These are phyloP conservation scores for Elegia similella DNA, from an alignment of 2,888 invertebrate genomes.

Conservation along the genomic window DNA sequence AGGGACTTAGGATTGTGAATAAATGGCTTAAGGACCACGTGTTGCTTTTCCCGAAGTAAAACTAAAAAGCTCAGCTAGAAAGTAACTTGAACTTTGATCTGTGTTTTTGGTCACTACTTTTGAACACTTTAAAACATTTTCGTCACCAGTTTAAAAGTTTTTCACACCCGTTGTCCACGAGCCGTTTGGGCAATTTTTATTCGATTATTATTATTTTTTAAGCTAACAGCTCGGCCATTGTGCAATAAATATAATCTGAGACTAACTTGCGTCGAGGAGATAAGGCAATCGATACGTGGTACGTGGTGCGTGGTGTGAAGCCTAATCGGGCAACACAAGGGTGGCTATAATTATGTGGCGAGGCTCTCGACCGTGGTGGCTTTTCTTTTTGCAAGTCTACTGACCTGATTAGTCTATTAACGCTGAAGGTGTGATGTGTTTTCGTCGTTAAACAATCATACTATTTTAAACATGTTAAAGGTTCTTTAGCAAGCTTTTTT, in stretches of 20 bases:
- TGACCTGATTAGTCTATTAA: constrained; percentile 37
- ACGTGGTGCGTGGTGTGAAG: constrained; percentile 40
- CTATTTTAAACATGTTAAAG: neutral
- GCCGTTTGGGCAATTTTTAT: neutral
- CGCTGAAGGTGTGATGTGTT: neutral
- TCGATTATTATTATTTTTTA: constrained; percentile 14
- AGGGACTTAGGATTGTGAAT: neutral
- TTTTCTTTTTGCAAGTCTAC: constrained; percentile 27
- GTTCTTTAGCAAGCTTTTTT: too few species aligned
- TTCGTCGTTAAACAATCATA: neutral
- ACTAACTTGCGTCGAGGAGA: constrained; percentile 63
- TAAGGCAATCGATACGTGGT: constrained; percentile 69
- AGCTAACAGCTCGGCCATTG: constrained; percentile 53
- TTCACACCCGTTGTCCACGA: neutral
- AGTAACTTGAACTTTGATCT: too few species aligned
- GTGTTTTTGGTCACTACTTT: too few species aligned
- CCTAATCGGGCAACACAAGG: constrained; percentile 59
- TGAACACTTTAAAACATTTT: too few species aligned
- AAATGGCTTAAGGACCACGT: too few species aligned
- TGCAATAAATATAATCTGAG: constrained; percentile 65
- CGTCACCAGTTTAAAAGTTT: too few species aligned
- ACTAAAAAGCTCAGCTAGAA: too few species aligned
- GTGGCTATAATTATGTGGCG: constrained; percentile 44
- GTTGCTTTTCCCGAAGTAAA: too few species aligned
- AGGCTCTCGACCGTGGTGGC: constrained; percentile 34